Evolutionary conservation across 92 coral and sea anemone species (phyloP), one percentile per base, ranked within the genome.

Genomic region (Chrysogorgia sp.): DNA sequence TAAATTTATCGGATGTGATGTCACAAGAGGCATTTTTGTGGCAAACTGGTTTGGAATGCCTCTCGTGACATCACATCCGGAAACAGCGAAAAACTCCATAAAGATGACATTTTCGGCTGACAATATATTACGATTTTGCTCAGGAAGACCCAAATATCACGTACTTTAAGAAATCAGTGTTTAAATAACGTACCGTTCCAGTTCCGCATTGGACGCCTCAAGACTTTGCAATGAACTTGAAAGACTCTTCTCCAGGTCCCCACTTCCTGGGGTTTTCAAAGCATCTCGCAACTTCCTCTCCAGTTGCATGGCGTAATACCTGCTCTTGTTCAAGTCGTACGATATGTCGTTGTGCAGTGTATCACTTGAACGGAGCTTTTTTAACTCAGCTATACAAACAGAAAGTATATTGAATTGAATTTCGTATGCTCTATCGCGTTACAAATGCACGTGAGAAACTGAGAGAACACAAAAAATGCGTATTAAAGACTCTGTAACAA

Each of bases 131-230:
- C n/a, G n/a, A n/a, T n/a, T n/a, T n/a, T n/a, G n/a, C n/a, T n/a
- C n/a, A n/a, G n/a, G n/a, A n/a, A n/a, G n/a, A n/a, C n/a, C n/a
- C n/a, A n/a, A n/a, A n/a, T n/a, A n/a, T n/a, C n/a, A n/a, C n/a
- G 5, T 37, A 37, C 43, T 4, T 37, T 12, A 37, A 4, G 43
- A 5, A 37, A 37, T 37, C 5, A 37, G 43, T 12, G 12, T 23
- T 5, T 52, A n/a, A n/a, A n/a, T 52, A 5, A 52, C 23, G 6
- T 56, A 72, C 79, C 79, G 63, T 56, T 93, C 98, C 15, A 93
- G 87, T 79, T 93, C 98, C 30, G 97, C 97, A 67, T 93, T 96
- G 24, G 99, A 91, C 10, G 97, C 99, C 74, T 96, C 99, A 7
- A 96, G 75, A 76, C 91, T 96, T 31, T 92, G 84, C 75, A 96